These are phyloP conservation scores for Capitulum mitella DNA, from an alignment of 2,888 invertebrate species.

Conservation along the genomic window DNA sequence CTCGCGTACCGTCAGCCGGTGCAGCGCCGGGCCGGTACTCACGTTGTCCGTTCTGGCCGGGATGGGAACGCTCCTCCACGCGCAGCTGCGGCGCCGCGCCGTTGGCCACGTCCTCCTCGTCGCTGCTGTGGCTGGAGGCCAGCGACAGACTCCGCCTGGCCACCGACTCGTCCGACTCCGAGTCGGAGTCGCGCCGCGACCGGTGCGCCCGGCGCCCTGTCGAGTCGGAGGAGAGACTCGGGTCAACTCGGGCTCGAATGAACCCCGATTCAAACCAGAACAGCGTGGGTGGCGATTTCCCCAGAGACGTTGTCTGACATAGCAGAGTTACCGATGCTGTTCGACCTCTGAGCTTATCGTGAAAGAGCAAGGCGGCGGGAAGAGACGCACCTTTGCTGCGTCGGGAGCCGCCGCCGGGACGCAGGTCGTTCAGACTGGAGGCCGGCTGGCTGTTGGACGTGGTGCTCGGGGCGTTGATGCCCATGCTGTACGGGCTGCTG, in stretches of 20 bases:
- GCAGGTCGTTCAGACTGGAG: background rate
- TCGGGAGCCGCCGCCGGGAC: background rate
- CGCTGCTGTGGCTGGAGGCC: conserved; percentile 91
- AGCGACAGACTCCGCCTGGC: conserved; percentile 73
- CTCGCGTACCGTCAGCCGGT: background rate
- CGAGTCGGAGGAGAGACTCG: too few relatives aligned
- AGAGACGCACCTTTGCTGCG: background rate
- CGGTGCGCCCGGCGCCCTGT: conserved; percentile 26
- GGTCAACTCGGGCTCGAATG: too few relatives aligned
- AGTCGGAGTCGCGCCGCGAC: conserved; percentile 32
- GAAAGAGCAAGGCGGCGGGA: too few relatives aligned
- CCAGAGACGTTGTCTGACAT: too few relatives aligned
- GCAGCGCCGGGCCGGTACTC: too few relatives aligned
- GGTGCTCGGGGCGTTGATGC: conserved; percentile 18
- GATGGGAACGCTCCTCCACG: conserved; percentile 29
- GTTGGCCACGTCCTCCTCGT: conserved; percentile 60
- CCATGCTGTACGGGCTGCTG: conserved; percentile 75
- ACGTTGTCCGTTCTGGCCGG: conserved; percentile 26
- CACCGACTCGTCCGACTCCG: conserved; percentile 37
- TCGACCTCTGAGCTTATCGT: too few relatives aligned
- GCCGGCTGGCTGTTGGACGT: conserved; percentile 22
- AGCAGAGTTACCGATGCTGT: too few relatives aligned
- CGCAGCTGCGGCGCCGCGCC: conserved; percentile 33
- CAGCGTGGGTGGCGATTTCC: too few relatives aligned
- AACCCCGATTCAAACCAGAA: too few relatives aligned